Evolutionary conservation across 2,888 invertebrate species (phyloP).

Genomic region (Lasioglossum vierecki): DNA sequence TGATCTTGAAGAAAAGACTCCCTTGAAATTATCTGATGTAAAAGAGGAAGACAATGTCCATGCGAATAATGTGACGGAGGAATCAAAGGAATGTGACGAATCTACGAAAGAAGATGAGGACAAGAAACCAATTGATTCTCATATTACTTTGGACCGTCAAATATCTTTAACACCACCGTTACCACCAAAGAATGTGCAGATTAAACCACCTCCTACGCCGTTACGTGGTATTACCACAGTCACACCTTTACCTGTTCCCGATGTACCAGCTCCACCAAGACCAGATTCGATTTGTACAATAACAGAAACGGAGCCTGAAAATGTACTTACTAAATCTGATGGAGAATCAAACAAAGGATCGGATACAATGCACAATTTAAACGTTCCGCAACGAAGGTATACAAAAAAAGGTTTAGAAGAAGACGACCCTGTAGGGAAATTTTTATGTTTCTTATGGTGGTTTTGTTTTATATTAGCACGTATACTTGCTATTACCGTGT

Average conservation of each 20-base stretch:
- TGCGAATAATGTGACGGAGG: background rate
- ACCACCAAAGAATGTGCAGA: slow-evolving; percentile 81
- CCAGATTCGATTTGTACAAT: slow-evolving; percentile 77
- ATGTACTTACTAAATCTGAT: slow-evolving; percentile 22
- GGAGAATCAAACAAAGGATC: slow-evolving; percentile 37
- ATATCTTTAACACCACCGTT: slow-evolving; percentile 80
- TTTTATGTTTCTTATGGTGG: slow-evolving; percentile 91
- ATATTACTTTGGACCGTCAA: slow-evolving; percentile 74
- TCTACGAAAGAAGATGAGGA: slow-evolving; percentile 32
- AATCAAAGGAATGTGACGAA: slow-evolving; percentile 17
- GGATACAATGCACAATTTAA: slow-evolving; percentile 59
- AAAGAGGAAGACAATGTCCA: slow-evolving; percentile 30
- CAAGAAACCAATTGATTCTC: slow-evolving; percentile 45
- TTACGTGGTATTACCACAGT: slow-evolving; percentile 80
- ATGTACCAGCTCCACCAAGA: slow-evolving; percentile 81
- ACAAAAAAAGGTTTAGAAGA: slow-evolving; percentile 89
- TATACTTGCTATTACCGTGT: slow-evolving; percentile 89
- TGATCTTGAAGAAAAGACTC: slow-evolving; percentile 77
- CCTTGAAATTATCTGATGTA: slow-evolving; percentile 63
- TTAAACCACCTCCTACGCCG: slow-evolving; percentile 81
- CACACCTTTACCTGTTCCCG: slow-evolving; percentile 78
- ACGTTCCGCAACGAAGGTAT: slow-evolving; percentile 75
- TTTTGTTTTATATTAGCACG: slow-evolving; percentile 90
- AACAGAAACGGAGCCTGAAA: slow-evolving; percentile 40
- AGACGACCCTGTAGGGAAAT: slow-evolving; percentile 89